These are phyloP conservation scores for Cynocephalus volans DNA, from an alignment of 2,113 vertebrate genomes.

Conservation along the genomic window DNA sequence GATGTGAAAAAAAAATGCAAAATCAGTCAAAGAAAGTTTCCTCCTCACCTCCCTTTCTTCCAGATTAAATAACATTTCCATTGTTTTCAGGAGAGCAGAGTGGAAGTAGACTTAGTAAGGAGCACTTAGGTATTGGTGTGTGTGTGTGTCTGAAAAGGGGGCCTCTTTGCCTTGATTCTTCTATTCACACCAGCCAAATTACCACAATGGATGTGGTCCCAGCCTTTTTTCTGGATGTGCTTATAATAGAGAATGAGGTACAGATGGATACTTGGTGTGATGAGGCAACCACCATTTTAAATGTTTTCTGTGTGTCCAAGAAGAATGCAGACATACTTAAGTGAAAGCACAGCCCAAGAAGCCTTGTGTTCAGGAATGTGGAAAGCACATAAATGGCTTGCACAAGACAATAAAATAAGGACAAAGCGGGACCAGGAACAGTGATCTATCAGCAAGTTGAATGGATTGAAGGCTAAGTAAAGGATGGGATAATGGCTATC, in stretches of 20 bases:
- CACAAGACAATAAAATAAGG: not conserved
- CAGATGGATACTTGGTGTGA: not conserved
- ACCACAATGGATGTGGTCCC: not conserved
- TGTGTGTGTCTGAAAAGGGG: not conserved
- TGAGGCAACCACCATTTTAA: not conserved
- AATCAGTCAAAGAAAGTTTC: constrained; percentile 13
- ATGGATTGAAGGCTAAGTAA: not conserved
- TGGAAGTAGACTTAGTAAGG: not conserved
- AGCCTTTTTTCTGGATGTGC: not conserved
- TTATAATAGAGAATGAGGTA: not conserved
- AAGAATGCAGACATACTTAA: not conserved
- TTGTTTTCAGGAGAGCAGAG: not conserved
- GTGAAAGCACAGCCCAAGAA: not conserved
- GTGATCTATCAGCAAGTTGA: not conserved
- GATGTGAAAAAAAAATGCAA: not conserved
- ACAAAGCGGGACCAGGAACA: not conserved
- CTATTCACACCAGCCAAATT: not conserved
- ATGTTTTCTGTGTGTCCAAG: not conserved
- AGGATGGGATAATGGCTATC: not conserved
- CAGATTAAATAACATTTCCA: not conserved
- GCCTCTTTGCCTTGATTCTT: not conserved
- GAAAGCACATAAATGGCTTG: not conserved
- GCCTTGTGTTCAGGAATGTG: not conserved
- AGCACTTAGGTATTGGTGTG: not conserved
- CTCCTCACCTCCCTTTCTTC: not conserved